Percentiles rank a stretch among this genome's conserved stretches.
Evolutionary conservation across 2,113 vertebrate genomes (phyloP).

Genomic region (Boleophthalmus pectinirostris): DNA sequence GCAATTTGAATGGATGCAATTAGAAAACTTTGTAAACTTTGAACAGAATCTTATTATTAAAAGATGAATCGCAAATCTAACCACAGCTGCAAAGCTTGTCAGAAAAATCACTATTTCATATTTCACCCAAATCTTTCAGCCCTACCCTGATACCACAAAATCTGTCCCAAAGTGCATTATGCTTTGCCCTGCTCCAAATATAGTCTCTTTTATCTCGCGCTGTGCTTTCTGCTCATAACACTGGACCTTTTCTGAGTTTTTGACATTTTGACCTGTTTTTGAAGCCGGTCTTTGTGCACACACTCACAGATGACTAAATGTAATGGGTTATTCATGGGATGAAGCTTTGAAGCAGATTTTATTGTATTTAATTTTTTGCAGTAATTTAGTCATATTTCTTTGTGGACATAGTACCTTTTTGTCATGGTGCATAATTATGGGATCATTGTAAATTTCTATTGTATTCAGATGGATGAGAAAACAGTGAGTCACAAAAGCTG

Average conservation of each 20-base stretch:
- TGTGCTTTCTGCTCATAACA: constrained; percentile 15
- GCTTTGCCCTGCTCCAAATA: background rate
- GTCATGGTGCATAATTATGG: background rate
- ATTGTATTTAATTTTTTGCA: background rate
- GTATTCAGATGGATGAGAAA: background rate
- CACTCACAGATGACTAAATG: constrained; percentile 11
- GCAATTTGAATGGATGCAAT: no score
- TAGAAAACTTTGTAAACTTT: no score
- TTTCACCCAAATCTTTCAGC: no score
- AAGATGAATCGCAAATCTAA: no score
- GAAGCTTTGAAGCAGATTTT: constrained; percentile 3
- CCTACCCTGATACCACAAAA: background rate
- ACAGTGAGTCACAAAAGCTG: background rate
- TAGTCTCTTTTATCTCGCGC: constrained; percentile 16
- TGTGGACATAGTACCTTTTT: background rate
- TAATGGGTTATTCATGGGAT: constrained; percentile 30
- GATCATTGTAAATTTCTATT: background rate
- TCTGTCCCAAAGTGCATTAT: background rate
- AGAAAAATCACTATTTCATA: no score
- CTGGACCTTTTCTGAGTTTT: constrained; percentile 18
- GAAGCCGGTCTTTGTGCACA: constrained; percentile 21
- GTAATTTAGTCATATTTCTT: background rate
- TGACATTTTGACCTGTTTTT: constrained; percentile 28
- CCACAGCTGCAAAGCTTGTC: no score
- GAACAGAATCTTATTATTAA: no score